Percentiles rank a stretch among this genome's conserved stretches.
These are phyloP conservation scores for Drosophila melanosoma DNA, from an alignment of 2,888 invertebrate species.

Conservation along the genomic window DNA sequence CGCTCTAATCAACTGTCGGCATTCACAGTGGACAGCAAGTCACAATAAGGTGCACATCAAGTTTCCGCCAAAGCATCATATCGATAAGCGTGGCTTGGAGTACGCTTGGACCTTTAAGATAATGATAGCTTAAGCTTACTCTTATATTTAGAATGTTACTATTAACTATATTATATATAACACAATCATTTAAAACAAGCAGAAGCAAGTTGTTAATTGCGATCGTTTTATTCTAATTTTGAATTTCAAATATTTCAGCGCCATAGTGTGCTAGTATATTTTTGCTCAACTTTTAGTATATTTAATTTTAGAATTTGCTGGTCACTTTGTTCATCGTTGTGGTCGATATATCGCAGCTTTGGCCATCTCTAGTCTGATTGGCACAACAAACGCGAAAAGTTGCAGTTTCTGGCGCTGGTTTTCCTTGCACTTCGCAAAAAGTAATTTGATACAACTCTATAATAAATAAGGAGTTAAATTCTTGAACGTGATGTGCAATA, in stretches of 20 bases:
- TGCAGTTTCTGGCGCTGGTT: conserved; percentile 59
- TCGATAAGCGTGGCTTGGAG: conserved; percentile 81
- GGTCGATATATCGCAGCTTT: conserved; percentile 11
- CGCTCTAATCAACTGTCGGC: conserved; percentile 44
- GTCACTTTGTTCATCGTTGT: conserved; percentile 16
- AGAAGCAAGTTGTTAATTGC: background rate
- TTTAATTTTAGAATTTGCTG: background rate
- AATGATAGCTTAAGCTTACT: conserved; percentile 46
- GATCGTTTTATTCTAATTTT: background rate
- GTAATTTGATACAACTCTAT: conserved; percentile 45
- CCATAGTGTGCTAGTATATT: conserved; percentile 12
- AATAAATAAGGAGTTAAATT: conserved; percentile 16
- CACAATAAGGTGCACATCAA: conserved; percentile 72
- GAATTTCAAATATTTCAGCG: background rate
- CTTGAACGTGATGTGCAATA: background rate
- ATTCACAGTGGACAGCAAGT: conserved; percentile 75
- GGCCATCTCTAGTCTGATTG: conserved; percentile 58
- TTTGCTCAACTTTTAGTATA: background rate
- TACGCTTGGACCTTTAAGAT: conserved; percentile 84
- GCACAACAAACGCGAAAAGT: conserved; percentile 73
- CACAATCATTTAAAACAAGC: background rate
- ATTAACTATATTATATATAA: background rate
- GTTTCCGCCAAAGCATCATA: conserved; percentile 83
- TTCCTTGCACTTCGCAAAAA: conserved; percentile 54
- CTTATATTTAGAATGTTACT: background rate